Conservation (phyloP, 2,888 invertebrate species). For the Orthosia gracilis region DNA sequence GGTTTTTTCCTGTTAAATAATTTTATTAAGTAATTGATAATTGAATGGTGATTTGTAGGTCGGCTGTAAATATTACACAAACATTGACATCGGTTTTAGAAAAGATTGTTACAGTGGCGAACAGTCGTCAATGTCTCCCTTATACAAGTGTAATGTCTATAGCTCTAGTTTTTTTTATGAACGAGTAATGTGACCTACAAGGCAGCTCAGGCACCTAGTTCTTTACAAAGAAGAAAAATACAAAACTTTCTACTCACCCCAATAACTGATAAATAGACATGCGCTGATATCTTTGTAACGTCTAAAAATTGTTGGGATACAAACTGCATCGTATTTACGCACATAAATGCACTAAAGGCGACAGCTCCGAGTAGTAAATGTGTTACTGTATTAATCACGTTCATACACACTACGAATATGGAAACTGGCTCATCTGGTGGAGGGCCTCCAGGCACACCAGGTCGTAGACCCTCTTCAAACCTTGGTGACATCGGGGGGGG, state of each 20-base stretch:
- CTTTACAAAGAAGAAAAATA: neutral
- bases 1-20: neutral
- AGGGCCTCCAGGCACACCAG: neutral
- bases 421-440: conserved; percentile 40
- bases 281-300: conserved; percentile 59
- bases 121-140: no score
- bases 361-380: conserved; percentile 73
- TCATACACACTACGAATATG: conserved; percentile 63
- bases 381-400: conserved; percentile 70
- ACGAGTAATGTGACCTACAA: no score
- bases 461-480: conserved; percentile 53
- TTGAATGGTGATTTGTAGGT: no score
- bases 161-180: no score
- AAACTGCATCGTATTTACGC: conserved; percentile 41
- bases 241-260: conserved; percentile 76
- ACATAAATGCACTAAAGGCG: conserved; percentile 67
- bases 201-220: neutral
- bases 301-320: neutral
- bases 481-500: conserved; percentile 49
- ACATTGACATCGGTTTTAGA: no score
- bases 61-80: no score
- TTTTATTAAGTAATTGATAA: no score
- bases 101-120: no score
- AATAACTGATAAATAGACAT: conserved; percentile 77
- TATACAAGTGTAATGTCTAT: no score